Evolutionary conservation across 2,797 vertebrate species (phyloP).

Genomic region (Acridotheres tristis): DNA sequence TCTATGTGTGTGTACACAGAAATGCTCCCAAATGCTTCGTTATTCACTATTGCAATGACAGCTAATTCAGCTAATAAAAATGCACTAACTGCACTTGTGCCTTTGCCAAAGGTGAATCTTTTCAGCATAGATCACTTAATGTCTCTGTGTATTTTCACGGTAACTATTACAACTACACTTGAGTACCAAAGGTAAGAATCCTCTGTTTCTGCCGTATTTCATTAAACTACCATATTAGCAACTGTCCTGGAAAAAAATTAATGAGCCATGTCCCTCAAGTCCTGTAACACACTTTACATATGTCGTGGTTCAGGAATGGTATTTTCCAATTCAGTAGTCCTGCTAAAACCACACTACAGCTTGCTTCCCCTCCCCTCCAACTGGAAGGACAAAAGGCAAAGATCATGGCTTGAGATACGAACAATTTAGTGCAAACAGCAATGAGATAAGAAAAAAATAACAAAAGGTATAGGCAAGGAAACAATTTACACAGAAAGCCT

Average conservation of each 20-base stretch:
- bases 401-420: not conserved
- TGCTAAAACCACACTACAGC: fast-evolving
- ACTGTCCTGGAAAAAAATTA: not conserved
- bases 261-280: not conserved
- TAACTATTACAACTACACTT: not conserved
- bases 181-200: not conserved
- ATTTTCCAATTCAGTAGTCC: not conserved
- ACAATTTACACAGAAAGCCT: not conserved
- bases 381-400: not conserved
- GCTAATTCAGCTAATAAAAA: not conserved
- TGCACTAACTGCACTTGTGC: not conserved
- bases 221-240: not conserved
- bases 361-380: not conserved
- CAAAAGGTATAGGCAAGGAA: not conserved
- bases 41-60: not conserved
- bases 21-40: not conserved
- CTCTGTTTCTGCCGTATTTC: not conserved
- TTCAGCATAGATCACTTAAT: not conserved
- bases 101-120: not conserved
- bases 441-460: not conserved
- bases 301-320: not conserved
- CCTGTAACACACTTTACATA: not conserved
- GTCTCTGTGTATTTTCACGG: not conserved
- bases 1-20: not conserved
- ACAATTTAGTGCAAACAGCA: not conserved